phyloP scores from a whole-genome alignment of 1,140 invertebrate genomes.

The Ceratosolen fusciceps region DNA sequence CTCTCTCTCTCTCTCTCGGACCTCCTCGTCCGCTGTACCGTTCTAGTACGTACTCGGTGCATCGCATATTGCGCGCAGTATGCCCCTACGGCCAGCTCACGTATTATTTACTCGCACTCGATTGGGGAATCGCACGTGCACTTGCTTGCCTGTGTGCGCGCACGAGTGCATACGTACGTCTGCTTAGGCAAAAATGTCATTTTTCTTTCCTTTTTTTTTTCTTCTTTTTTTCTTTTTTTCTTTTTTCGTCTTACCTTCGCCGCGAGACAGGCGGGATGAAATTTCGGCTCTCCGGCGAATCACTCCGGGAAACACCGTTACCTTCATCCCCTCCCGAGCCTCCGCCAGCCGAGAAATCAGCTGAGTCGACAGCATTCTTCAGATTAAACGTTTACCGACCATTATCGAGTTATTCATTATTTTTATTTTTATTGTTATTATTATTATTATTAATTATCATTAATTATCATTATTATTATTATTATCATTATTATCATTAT shows the following conservation, averaged over 20 bases:
- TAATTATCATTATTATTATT: too few species aligned
- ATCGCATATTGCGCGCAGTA: slow-evolving; percentile 38
- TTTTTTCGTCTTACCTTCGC: too few species aligned
- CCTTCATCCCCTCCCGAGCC: neutral
- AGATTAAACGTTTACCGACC: neutral
- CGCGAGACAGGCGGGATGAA: too few species aligned
- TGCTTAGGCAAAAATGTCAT: neutral
- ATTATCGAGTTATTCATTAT: neutral
- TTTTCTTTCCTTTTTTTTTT: too few species aligned
- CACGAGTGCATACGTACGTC: neutral
- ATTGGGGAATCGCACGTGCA: neutral
- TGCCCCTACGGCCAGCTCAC: neutral
- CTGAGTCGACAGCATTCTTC: neutral
- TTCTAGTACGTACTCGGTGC: slow-evolving; percentile 14
- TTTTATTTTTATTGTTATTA: too few species aligned
- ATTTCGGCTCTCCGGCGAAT: neutral
- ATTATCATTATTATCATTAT: too few species aligned
- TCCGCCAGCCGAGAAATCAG: neutral
- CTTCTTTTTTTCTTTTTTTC: too few species aligned
- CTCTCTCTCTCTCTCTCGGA: slow-evolving; percentile 6
- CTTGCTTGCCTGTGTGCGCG: neutral
- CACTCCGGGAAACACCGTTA: neutral
- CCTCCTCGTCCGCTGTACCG: slow-evolving; percentile 17
- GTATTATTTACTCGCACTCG: slow-evolving; percentile 36
- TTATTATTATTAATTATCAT: too few species aligned